phyloP scores from a whole-genome alignment of 2,888 invertebrate species.

The Drosophila vallismaia region DNA sequence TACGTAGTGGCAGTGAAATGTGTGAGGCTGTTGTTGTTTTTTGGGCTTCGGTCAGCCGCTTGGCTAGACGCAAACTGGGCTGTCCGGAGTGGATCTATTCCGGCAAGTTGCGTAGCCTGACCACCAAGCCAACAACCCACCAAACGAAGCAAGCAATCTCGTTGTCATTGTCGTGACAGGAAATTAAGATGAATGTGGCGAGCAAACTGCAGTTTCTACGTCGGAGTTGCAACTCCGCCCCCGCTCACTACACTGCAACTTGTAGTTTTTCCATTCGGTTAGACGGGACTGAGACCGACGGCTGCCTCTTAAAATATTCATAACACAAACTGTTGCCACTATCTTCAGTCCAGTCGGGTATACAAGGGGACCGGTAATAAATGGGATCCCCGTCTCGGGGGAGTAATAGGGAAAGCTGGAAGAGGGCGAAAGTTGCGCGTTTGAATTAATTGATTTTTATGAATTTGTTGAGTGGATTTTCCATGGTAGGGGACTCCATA shows the following conservation, averaged over 20 bases:
- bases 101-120: background rate
- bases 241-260: background rate
- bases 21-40: constrained; percentile 39
- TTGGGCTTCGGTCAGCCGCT: constrained; percentile 37
- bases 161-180: constrained; percentile 79
- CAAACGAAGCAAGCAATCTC: constrained; percentile 49
- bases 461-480: constrained; percentile 57
- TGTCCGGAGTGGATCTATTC: constrained; percentile 5
- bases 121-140: constrained; percentile 28
- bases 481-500: constrained; percentile 22
- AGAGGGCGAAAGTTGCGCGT: constrained; percentile 45
- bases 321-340: constrained; percentile 76
- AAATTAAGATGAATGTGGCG: constrained; percentile 79
- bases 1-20: constrained; percentile 53
- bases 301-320: constrained; percentile 71
- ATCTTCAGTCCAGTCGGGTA: constrained; percentile 42
- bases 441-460: constrained; percentile 72
- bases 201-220: constrained; percentile 71
- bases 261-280: constrained; percentile 45
- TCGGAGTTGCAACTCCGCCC: constrained; percentile 28
- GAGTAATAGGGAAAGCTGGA: constrained; percentile 27
- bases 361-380: constrained; percentile 19
- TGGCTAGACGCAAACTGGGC: constrained; percentile 56
- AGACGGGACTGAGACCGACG: constrained; percentile 33
- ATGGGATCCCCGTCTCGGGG: constrained; percentile 32